Conservation (phyloP, 2,113 vertebrate species). For the Rhadina sibilatrix region DNA sequence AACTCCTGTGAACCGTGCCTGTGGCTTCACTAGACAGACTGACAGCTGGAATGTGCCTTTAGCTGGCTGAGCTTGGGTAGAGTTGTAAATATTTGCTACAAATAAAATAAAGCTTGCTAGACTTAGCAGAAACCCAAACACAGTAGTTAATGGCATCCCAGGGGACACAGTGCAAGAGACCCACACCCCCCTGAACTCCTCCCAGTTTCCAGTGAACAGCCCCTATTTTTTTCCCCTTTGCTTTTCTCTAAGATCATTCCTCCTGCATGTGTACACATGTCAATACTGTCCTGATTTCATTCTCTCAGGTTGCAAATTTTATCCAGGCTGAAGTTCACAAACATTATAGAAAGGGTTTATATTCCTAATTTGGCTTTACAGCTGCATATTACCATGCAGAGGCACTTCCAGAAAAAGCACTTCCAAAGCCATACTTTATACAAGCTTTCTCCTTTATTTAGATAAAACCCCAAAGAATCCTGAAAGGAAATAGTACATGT, state of each 20-base stretch:
- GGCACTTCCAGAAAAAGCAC: neutral
- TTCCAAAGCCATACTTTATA: neutral
- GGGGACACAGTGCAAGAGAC: neutral
- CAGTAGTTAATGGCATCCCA: neutral
- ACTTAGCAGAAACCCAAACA: slow-evolving; percentile 4
- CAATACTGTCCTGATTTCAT: neutral
- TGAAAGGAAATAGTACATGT: neutral
- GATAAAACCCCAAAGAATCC: neutral
- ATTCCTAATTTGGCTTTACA: neutral
- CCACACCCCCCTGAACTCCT: neutral
- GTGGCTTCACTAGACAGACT: neutral
- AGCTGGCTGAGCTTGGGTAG: neutral
- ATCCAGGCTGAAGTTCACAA: neutral
- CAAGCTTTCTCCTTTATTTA: neutral
- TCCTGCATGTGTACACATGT: neutral
- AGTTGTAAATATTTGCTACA: neutral
- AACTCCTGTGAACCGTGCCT: neutral
- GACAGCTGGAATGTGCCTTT: neutral
- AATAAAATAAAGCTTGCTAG: neutral
- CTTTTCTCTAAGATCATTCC: neutral
- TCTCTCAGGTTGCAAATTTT: neutral
- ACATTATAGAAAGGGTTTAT: neutral
- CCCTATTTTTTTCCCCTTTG: neutral
- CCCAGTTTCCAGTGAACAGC: neutral
- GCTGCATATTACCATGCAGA: neutral